These are phyloP conservation scores for Heliocidaris erythrogramma DNA, from an alignment of 35 echinoderm and acorn worm genomes.

Conservation along the genomic window DNA sequence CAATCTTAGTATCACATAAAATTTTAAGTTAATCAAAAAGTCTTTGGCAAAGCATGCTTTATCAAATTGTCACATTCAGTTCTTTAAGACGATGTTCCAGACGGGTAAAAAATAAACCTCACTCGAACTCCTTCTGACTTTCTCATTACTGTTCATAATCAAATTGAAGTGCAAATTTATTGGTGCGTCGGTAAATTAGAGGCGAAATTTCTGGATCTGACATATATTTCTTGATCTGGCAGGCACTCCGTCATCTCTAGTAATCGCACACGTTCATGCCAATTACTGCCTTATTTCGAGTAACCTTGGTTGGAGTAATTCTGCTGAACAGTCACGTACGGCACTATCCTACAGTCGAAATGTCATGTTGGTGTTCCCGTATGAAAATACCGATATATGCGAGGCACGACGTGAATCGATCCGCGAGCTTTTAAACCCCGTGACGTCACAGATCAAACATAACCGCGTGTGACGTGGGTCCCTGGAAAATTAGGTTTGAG, in stretches of 20 bases:
- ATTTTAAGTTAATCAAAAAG: too few relatives aligned
- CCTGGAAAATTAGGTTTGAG: not conserved
- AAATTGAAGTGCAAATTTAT: not conserved
- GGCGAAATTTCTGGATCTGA: not conserved
- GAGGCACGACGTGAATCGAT: conserved; percentile 26
- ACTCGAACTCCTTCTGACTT: not conserved
- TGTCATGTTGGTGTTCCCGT: not conserved
- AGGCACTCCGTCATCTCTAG: not conserved
- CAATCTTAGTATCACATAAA: too few relatives aligned
- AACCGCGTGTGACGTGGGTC: not conserved
- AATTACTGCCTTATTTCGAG: not conserved
- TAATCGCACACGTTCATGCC: not conserved
- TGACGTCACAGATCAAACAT: conserved; percentile 17
- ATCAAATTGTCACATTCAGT: not conserved
- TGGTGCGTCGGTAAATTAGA: conserved; percentile 7
- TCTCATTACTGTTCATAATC: not conserved
- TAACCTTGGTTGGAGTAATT: not conserved
- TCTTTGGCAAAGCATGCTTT: too few relatives aligned
- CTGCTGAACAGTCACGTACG: not conserved
- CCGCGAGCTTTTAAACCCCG: not conserved
- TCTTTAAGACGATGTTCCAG: not conserved
- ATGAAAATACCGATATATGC: conserved; percentile 27
- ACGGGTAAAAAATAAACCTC: not conserved
- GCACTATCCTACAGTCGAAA: not conserved
- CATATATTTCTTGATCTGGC: not conserved